Evolutionary conservation across 2,113 vertebrate genomes (phyloP).

Genomic region (Lasiurus borealis): DNA sequence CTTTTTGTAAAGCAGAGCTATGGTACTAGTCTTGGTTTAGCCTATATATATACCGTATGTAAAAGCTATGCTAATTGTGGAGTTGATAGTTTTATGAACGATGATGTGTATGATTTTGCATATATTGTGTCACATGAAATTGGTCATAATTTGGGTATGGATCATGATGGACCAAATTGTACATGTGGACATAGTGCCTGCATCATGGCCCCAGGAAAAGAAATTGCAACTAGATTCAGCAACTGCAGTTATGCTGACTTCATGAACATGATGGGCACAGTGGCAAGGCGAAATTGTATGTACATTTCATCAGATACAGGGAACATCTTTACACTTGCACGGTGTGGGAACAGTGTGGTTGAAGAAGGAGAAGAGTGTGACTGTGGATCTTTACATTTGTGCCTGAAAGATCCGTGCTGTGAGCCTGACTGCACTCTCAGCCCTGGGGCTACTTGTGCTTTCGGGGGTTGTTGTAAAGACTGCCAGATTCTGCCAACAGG

Average conservation of each 20-base stretch:
- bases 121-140: conserved; percentile 41
- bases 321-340: no score
- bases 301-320: no score
- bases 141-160: conserved; percentile 54
- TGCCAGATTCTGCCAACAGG: no score
- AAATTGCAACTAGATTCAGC: not conserved
- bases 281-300: not conserved
- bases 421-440: no score
- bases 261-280: not conserved
- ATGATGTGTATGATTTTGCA: not conserved
- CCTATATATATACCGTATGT: not conserved
- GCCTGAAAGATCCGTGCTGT: no score
- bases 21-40: not conserved
- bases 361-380: not conserved
- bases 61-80: rapidly evolving
- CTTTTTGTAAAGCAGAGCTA: not conserved
- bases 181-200: not conserved
- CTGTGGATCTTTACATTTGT: no score
- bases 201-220: not conserved
- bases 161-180: not conserved
- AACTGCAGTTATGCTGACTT: conserved; percentile 60
- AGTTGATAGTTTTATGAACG: not conserved
- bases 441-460: no score
- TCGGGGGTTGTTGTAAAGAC: no score
- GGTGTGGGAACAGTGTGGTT: no score